These are phyloP conservation scores for Odocoileus hemionus DNA, from an alignment of 2,113 vertebrate species.

Conservation along the genomic window DNA sequence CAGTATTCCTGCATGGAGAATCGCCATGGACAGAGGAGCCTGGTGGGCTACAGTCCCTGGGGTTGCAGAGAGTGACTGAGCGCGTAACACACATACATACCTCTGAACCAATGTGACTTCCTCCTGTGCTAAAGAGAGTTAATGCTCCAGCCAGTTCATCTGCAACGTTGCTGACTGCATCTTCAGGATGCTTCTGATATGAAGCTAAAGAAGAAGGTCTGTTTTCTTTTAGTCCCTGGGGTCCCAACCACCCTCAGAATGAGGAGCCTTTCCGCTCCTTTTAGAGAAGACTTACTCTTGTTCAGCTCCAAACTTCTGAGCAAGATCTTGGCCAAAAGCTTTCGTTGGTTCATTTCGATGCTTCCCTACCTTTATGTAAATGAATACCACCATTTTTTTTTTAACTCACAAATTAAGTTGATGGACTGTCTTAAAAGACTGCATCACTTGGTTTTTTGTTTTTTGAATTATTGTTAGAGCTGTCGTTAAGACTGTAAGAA, in stretches of 20 bases:
- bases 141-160: background rate
- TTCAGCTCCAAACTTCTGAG: background rate
- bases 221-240: background rate
- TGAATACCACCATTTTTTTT: background rate
- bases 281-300: background rate
- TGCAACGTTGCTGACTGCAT: background rate
- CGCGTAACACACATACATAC: background rate
- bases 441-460: background rate
- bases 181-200: background rate
- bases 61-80: background rate
- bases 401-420: background rate
- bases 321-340: background rate
- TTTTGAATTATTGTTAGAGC: conserved; percentile 7
- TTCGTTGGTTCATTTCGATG: background rate
- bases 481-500: conserved; percentile 5
- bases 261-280: background rate
- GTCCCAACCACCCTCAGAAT: background rate
- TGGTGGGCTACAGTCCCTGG: background rate
- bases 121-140: background rate
- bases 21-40: background rate
- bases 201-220: background rate
- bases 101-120: background rate
- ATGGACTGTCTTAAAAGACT: background rate
- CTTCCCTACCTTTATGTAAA: background rate
- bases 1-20: background rate